Base-by-base conservation (phyloP, 2,113 vertebrate species). In the Heterotis niloticus region DNA sequence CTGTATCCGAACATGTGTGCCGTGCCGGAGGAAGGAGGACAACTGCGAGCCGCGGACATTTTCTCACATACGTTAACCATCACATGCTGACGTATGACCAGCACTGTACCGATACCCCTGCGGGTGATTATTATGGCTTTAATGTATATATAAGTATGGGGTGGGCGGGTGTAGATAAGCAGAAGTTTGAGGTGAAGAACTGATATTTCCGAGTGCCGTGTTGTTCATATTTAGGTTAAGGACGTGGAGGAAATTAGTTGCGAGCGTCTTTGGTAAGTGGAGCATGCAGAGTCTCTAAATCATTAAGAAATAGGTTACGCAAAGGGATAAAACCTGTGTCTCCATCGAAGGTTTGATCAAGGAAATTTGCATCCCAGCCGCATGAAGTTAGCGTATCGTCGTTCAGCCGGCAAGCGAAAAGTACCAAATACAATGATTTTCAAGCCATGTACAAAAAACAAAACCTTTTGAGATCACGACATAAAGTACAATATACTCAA, bases 251-350 rank as follows among this genome's bases (percentile, higher is more conserved):
- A 74, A 59, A 74, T 74, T 57, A 74, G 52, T 56, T 59, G 52
- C 57, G 52, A n/a, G 72, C 72, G 26, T 54, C 72, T 72, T 74
- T 74, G 72, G 54, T 74, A 74, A 74, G 13, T 74, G 28, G 72
- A 74, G 54, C 72, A 74, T 28, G 23, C 72, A 12, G 16, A 56
- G 54, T 59, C 72, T 26, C 52, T 74, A 57, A 74, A 74, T 74
- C 52, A 74, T 74, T 74, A 74, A 74, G 69, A 74, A 74, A 74
- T 74, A 74, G 72, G 72, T 57, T 74, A 59, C 54, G 28, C 52
- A 56, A 74, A 59, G 54, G 57, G 72, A 74, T 74, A 74, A 74
- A 74, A 59, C 72, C 57, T 74, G 57, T 74, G 54, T 74, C 72
- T 74, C 72, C 57, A 74, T 74, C 52, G 28, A 74, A 60, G 72